phyloP scores from a whole-genome alignment of 23 tunicate genomes.

The Styela plicata region DNA sequence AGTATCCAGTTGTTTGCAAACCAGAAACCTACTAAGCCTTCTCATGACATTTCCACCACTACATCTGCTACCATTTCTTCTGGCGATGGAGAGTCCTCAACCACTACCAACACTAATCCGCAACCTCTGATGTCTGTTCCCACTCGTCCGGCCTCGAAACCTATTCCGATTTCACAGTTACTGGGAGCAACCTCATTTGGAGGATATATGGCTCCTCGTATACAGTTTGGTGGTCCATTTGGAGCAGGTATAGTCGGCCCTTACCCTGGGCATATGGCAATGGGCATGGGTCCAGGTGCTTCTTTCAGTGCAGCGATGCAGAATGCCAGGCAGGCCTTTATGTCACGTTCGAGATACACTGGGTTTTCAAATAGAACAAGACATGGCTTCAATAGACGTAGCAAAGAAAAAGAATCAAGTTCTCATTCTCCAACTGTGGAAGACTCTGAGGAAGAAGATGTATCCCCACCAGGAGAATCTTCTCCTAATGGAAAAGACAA shows the following conservation, averaged over 20 bases:
- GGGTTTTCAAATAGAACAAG: conserved; percentile 1
- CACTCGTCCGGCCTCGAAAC: conserved; percentile 19
- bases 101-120: conserved; percentile 1
- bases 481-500: conserved; percentile 91
- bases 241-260: conserved; percentile 9
- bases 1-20: conserved; percentile 13
- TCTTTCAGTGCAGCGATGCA: conserved; percentile 14
- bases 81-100: conserved; percentile 9
- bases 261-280: conserved; percentile 1
- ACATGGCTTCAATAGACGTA: neutral
- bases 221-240: conserved; percentile 1
- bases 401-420: conserved; percentile 9
- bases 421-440: neutral
- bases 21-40: conserved; percentile 11
- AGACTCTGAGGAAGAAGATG: conserved; percentile 26
- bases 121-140: conserved; percentile 28
- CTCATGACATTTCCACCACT: neutral
- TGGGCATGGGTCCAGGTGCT: conserved; percentile 6
- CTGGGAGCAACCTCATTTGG: conserved; percentile 1
- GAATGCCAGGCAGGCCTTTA: neutral
- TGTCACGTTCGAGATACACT: conserved; percentile 15
- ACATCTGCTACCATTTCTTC: neutral
- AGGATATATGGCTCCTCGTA: neutral
- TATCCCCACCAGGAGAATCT: conserved; percentile 36
- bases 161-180: conserved; percentile 19